These are phyloP conservation scores for Amphiprion clarkii DNA, from an alignment of 2,797 vertebrate species.

Conservation along the genomic window DNA sequence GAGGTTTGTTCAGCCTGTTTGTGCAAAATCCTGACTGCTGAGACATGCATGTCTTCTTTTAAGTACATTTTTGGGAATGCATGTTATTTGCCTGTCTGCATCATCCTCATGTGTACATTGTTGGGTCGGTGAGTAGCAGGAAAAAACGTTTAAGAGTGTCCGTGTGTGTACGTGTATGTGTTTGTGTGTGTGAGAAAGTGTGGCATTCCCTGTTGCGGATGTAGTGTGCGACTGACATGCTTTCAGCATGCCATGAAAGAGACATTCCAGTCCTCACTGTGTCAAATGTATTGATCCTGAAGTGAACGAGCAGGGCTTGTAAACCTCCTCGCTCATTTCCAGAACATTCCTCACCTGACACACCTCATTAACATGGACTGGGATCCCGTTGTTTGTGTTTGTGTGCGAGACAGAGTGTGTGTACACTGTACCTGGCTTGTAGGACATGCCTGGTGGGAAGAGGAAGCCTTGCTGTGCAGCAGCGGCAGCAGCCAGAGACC, in stretches of 20 bases:
- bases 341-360: constrained; percentile 79
- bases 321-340: constrained; percentile 70
- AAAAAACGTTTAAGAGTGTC: constrained; percentile 3
- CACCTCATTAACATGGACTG: constrained; percentile 71
- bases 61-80: background rate
- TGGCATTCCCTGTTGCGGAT: constrained; percentile 72
- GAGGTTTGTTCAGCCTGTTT: constrained; percentile 15
- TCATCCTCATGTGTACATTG: constrained; percentile 2
- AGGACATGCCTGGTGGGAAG: constrained; percentile 94
- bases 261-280: constrained; percentile 66
- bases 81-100: constrained; percentile 15
- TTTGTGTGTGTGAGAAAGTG: constrained; percentile 45
- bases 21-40: constrained; percentile 1
- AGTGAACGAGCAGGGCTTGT: constrained; percentile 60
- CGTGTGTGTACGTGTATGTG: constrained; percentile 5
- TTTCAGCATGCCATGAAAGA: constrained; percentile 63
- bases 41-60: background rate
- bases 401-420: background rate
- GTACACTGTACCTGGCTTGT: constrained; percentile 91
- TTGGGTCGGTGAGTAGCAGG: background rate
- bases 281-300: constrained; percentile 75
- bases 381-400: constrained; percentile 36
- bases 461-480: constrained; percentile 97
- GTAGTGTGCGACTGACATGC: constrained; percentile 63
- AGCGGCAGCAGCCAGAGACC: constrained; percentile 94